Base-by-base conservation (phyloP, 2,797 vertebrate genomes). In the Babyrousa celebensis region DNA sequence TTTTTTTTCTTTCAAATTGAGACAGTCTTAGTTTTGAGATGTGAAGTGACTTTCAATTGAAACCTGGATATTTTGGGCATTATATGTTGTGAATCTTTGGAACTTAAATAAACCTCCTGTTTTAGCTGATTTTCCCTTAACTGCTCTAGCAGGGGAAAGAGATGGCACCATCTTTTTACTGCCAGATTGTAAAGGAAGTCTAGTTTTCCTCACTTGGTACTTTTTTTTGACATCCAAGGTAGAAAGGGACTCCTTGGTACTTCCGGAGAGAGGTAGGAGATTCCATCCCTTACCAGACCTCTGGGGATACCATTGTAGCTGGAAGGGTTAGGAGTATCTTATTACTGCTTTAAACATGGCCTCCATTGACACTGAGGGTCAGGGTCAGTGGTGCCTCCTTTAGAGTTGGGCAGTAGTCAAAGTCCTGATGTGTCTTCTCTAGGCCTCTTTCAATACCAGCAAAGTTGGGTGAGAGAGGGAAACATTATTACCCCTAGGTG, bases 1-100 rank as follows among this genome's bases (percentile, higher is more conserved):
- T 23, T 60, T 23, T 68, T 92, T 60, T 84, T 89, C 17, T 86
- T 72, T 96, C 60, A 96, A 21, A 14, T 93, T 87, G 75, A 93
- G 32, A 32, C 88, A 65, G 36, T 96, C 12, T 56, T 88, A 54
- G 5, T 79, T 89, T 95, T 90, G 27, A 48, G 87, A 67, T 75
- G 36, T 86, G 32, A 84, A 91, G 40, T 90, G 43, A 75, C 52
- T 74, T 95, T 96, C 5, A 3, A 16, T 71, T 75, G 67, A 87
- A 94, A 95, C 23, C 52, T 90, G 21, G 16, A 32, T 92, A 74
- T 60, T 84, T 89, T 4, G 12, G 29, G 17, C 62, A 58, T 86
- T 92, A 16, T 92, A 16, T 48, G 15, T 84, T 87, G 20, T 75
- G 18, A 62, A 82, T 82, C 60, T 75, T 14, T 74, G 48, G 27